These are phyloP conservation scores for Synodontis membranacea DNA, from an alignment of 2,113 vertebrate genomes.

Conservation along the genomic window DNA sequence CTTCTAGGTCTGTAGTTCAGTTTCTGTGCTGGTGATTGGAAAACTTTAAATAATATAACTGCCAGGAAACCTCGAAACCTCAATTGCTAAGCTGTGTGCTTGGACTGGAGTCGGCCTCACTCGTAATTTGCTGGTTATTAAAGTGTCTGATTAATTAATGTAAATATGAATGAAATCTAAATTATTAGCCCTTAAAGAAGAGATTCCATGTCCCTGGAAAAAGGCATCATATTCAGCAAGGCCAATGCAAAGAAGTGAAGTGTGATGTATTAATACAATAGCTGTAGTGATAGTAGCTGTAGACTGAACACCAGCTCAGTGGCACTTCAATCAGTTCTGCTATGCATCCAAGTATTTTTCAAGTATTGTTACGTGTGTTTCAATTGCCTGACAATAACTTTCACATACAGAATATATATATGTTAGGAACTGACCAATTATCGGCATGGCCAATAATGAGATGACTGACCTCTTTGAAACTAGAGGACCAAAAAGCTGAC, in stretches of 20 bases:
- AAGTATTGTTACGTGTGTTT: background rate
- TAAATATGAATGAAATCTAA: background rate
- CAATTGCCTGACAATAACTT: background rate
- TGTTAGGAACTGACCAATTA: too few species aligned
- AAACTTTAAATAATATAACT: background rate
- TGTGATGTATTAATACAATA: background rate
- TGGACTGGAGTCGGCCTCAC: background rate
- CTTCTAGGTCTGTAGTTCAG: background rate
- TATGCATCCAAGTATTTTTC: background rate
- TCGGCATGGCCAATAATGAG: too few species aligned
- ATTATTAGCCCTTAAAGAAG: background rate
- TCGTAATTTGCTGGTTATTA: background rate
- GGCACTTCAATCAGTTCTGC: background rate
- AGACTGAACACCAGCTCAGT: background rate
- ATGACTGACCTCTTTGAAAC: too few species aligned
- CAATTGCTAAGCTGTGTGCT: background rate
- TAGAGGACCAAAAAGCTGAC: too few species aligned
- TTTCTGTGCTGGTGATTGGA: background rate
- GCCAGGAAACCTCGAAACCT: background rate
- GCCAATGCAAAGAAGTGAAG: background rate
- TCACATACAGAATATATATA: background rate
- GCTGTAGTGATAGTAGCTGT: background rate
- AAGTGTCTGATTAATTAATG: background rate
- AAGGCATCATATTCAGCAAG: background rate
- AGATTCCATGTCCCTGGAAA: background rate